Conservation (phyloP, 2,113 vertebrate genomes). For the Myocastor coypus region DNA sequence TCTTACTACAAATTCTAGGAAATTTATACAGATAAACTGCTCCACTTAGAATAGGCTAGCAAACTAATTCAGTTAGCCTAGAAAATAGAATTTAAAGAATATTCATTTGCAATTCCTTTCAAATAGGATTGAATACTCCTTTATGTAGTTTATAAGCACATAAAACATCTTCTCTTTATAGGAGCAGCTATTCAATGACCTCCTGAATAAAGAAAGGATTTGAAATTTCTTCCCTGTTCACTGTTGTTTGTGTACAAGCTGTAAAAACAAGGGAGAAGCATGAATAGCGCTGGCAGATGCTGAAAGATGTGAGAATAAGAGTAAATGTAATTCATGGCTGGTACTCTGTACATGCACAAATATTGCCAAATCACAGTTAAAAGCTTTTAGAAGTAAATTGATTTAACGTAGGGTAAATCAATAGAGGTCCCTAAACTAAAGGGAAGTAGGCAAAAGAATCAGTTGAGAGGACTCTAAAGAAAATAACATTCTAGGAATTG, state of each 20-base stretch:
- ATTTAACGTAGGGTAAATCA: constrained; percentile 61
- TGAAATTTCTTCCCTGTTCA: constrained; percentile 42
- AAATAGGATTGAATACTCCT: constrained; percentile 21
- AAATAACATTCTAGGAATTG: constrained; percentile 42
- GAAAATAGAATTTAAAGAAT: constrained; percentile 52
- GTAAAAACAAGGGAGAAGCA: constrained; percentile 39
- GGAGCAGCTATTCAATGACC: background rate
- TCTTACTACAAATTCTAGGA: constrained; percentile 30
- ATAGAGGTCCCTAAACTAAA: constrained; percentile 4
- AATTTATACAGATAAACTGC: constrained; percentile 17
- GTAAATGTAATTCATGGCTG: constrained; percentile 5
- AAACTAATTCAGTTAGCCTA: constrained; percentile 46
- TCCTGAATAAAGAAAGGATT: constrained; percentile 13
- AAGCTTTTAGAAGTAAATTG: constrained; percentile 52
- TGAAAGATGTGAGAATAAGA: constrained; percentile 47
- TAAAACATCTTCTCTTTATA: background rate
- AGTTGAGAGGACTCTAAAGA: constrained; percentile 29
- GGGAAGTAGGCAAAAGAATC: constrained; percentile 44
- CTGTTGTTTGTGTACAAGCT: background rate
- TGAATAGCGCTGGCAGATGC: background rate
- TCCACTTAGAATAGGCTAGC: constrained; percentile 15
- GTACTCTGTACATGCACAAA: constrained; percentile 25
- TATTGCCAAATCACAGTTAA: constrained; percentile 48
- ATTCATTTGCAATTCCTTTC: constrained; percentile 51
- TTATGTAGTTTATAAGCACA: constrained; percentile 1